phyloP scores from a whole-genome alignment of 2,888 invertebrate genomes.

The Phorcus lineatus region DNA sequence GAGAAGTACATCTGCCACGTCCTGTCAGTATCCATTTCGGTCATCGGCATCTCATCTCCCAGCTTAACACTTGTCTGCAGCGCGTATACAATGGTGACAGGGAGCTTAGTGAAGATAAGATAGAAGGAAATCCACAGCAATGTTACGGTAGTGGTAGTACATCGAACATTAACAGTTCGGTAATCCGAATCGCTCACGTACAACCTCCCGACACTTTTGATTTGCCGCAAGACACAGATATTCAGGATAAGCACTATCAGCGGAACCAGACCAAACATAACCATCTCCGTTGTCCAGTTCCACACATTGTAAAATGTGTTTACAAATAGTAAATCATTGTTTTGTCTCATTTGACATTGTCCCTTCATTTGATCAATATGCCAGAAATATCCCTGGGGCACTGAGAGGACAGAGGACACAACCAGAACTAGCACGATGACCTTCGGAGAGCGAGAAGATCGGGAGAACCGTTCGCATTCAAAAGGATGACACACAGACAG shows the following conservation, averaged over 20 bases:
- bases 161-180: constrained; percentile 16
- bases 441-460: constrained; percentile 61
- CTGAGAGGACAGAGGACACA: constrained; percentile 53
- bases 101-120: constrained; percentile 66
- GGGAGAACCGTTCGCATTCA: constrained; percentile 65
- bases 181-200: constrained; percentile 28
- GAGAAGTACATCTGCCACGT: constrained; percentile 64
- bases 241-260: constrained; percentile 58
- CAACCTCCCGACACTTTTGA: constrained; percentile 38
- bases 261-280: constrained; percentile 63
- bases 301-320: constrained; percentile 56
- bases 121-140: constrained; percentile 69
- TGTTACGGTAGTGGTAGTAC: constrained; percentile 60
- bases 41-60: constrained; percentile 53
- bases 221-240: constrained; percentile 56
- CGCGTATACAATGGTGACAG: constrained; percentile 63
- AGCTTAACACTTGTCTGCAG: constrained; percentile 53
- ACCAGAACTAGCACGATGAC: constrained; percentile 59
- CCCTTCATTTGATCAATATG: constrained; percentile 48
- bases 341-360: constrained; percentile 41
- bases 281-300: constrained; percentile 61
- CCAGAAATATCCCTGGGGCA: constrained; percentile 72
- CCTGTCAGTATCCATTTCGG: constrained; percentile 55
- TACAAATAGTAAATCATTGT: constrained; percentile 38
- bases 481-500: constrained; percentile 69